Conservation (phyloP, 2,888 invertebrate species). For the Lycophotia porphyrea region DNA sequence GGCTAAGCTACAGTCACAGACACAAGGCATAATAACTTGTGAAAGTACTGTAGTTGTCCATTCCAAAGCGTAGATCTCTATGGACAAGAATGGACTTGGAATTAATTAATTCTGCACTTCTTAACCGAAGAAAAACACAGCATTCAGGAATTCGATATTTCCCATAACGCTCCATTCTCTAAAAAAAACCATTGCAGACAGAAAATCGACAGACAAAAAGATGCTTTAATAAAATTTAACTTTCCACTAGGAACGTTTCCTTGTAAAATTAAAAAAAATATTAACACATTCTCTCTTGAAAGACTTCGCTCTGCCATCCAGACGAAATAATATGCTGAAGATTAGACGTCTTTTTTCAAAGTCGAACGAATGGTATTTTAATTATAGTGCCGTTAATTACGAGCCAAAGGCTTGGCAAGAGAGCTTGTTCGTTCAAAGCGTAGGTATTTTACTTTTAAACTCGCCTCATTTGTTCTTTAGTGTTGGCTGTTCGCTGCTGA, state of each 20-base stretch:
- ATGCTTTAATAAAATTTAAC: conserved; percentile 9
- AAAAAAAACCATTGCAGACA: conserved; percentile 1
- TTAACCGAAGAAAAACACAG: neutral
- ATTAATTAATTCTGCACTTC: neutral
- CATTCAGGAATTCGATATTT: too few relatives aligned
- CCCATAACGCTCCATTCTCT: neutral
- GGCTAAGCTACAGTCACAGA: too few relatives aligned
- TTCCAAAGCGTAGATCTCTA: too few relatives aligned
- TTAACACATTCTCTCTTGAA: conserved; percentile 37
- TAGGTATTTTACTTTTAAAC: conserved; percentile 58
- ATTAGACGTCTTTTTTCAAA: conserved; percentile 75
- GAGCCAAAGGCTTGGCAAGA: conserved; percentile 70
- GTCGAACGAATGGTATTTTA: conserved; percentile 87
- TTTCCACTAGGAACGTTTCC: neutral
- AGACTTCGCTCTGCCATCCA: conserved; percentile 41
- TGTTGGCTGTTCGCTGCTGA: conserved; percentile 27
- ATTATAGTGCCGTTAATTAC: conserved; percentile 87
- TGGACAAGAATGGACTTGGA: too few relatives aligned
- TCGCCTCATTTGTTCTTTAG: conserved; percentile 54
- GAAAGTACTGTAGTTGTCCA: too few relatives aligned
- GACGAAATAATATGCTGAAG: conserved; percentile 62
- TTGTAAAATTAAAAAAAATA: conserved; percentile 33
- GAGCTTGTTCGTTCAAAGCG: conserved; percentile 53
- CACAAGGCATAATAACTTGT: too few relatives aligned
- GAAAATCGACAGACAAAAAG: conserved; percentile 3